Base-by-base conservation (phyloP, 1,140 invertebrate species). In the Oncopeltus fasciatus region DNA sequence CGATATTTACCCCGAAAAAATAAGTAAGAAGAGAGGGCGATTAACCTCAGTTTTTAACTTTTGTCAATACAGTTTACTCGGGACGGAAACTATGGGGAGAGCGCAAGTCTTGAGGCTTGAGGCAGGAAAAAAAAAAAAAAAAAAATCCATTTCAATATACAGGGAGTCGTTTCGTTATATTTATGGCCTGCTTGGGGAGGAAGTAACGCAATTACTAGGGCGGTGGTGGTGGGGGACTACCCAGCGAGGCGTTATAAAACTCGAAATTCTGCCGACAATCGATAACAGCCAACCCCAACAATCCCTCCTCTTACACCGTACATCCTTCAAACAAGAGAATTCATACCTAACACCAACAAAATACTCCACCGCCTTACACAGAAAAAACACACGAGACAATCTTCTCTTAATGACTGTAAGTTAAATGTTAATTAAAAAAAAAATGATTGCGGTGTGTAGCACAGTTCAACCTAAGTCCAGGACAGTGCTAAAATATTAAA, bases 61-160 rank as follows among this genome's bases (percentile, higher is more conserved):
- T 53, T 53, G 31, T 8, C 31, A 38, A 14, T 8, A 8, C 14
- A 8, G 49, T 53, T 53, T 53, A 53, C 49, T 18, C 24, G 18
- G 24, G 26, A 53, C 18, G 20, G 24, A 26, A 53, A 53, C 49
- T 49, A n/a, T 26, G 24, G 20, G 20, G 20, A 14, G 49, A 53
- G 24, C 21, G 20, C 21, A 24, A 53, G 49, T 24, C 49, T 53
- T 53, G 26, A 53, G 49, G n/a, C n/a, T n/a, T n/a, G n/a, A n/a
- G n/a, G n/a, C n/a, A n/a, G n/a, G n/a, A n/a, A n/a, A n/a, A n/a
- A n/a, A n/a, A n/a, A n/a, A n/a, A 46, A 20, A 20, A 20, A 53
- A 53, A 47, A 53, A 53, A 53, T 53, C 49, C 49, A 53, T 53
- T 53, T 53, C 49, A 53, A 53, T 53, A 53, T 53, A 53, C 20